phyloP scores from a whole-genome alignment of 2,888 invertebrate genomes.

The Petrolisthes cinctipes region DNA sequence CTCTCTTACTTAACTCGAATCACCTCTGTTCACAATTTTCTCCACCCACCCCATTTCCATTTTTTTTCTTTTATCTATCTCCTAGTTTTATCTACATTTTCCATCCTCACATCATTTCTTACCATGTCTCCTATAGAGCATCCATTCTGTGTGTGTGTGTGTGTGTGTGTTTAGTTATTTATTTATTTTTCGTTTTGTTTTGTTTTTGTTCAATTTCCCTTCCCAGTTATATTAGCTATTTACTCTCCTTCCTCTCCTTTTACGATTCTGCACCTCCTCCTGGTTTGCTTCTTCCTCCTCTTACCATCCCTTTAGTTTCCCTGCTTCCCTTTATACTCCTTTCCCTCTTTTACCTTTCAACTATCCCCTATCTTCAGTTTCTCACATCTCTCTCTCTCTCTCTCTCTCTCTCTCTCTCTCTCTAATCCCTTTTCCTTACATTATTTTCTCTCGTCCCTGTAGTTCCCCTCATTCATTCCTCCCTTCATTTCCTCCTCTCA shows the following conservation, averaged over 20 bases:
- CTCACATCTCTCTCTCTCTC: background rate
- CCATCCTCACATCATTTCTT: too few species aligned
- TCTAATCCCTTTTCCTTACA: too few species aligned
- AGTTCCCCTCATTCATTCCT: background rate
- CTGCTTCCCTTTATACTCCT: background rate
- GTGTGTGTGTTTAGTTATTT: too few species aligned
- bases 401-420: background rate
- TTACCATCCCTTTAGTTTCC: background rate
- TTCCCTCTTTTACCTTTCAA: background rate
- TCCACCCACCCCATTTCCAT: background rate
- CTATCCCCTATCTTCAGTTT: background rate
- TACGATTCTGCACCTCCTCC: background rate
- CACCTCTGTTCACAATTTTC: background rate
- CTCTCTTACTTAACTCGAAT: too few species aligned
- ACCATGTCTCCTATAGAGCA: too few species aligned
- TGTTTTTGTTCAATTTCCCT: too few species aligned
- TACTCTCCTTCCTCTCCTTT: background rate
- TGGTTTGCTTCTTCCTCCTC: background rate
- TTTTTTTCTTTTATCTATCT: background rate
- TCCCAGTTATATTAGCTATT: too few species aligned
- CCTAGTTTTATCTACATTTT: background rate
- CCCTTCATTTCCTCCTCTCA: background rate
- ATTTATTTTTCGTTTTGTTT: too few species aligned
- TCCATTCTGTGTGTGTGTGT: too few species aligned
- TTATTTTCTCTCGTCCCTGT: background rate